Base-by-base conservation (phyloP, 2,113 vertebrate genomes). In the Kryptolebias marmoratus region DNA sequence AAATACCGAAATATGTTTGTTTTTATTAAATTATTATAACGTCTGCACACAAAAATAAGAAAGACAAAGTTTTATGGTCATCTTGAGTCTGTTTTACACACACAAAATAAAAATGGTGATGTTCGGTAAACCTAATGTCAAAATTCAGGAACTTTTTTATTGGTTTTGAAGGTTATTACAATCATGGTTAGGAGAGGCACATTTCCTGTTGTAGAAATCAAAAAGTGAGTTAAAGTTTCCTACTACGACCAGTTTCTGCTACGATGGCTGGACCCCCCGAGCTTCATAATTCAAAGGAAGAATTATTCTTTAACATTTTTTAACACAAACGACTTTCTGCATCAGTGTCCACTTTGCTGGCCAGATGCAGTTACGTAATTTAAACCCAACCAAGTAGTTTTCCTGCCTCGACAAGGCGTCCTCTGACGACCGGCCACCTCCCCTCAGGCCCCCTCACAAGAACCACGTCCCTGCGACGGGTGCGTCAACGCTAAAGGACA, bases 401-500 rank as follows among this genome's bases (percentile, higher is more conserved):
- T 60, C 39, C 11, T 39, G 16, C 39, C 6, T 36, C 15, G 18
- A 16, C 15, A 16, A 16, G 31, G 32, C 18, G 1, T 13, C 11
- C 18, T 57, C 18, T 12, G 58, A 27, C 58, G 13, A 8, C 13
- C 9, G 39, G 2, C 28, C 22, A 28, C 9, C 11, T 12, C 11
- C 61, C 28, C 15, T 49, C 27, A 47, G n/a, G 61, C 16, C 7
- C 6, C 14, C 27, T 45, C 1, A 28, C 4, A 15, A 62, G 28
- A 15, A 58, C 15, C 16, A 4, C 18, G 56, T 58, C 9, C 56
- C 16, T 56, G 55, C 3, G 32, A 44, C 22, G 14, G 18, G 42
- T 45, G 45, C 61, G 11, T 32, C 31, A 31, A 16, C 15, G n/a
- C 64, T 67, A 15, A 44, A 67, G 64, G 64, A 56, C 64, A 55